Base-by-base conservation (phyloP, 2,888 invertebrate genomes). In the Nomada ferruginata region DNA sequence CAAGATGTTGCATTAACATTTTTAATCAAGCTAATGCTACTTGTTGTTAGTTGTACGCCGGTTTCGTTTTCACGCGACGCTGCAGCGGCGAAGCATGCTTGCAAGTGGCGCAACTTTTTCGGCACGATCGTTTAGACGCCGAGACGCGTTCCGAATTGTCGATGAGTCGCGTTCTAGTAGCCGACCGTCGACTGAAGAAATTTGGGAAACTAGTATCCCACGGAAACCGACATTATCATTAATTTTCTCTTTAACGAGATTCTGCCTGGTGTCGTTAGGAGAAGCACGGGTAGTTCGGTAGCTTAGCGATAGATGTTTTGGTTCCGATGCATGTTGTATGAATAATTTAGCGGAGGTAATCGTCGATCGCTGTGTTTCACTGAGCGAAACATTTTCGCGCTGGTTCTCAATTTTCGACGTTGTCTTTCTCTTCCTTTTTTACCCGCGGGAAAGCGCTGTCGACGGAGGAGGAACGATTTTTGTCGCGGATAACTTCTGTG, bases 331-430 rank as follows among this genome's bases (percentile, higher is more conserved):
- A 83, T 78, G 83, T 59, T 44, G 52, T 73, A 55, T 26, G 70
- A 72, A 57, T 68, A 11, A 55, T 60, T 36, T 44, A 20, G 4
- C n/a, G 68, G 64, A 73, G 72, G 63, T 77, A 74, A 74, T 66
- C 70, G 61, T 70, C 52, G 69, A 59, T 65, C 36, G 36, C 36
- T 7, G 36, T 7, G 0, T 36, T 36, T 36, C 0, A 36, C 36
- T 1, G 36, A 57, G 55, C n/a, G 36, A 61, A 23, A 69, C 13
- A 50, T 29, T 52, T 23, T 69, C 69, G 47, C 74, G 83, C 78
- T 74, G 83, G 66, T 83, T 82, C 78, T 77, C 83, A 82, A 83
- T 83, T 83, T 83, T 82, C 50, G 77, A 66, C 71, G 63, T 70
- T 57, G 23, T 69, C 66, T 70, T 68, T 57, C 61, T 82, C 77